Conservation (phyloP, 2,888 invertebrate genomes). For the Euzetes globulus region DNA sequence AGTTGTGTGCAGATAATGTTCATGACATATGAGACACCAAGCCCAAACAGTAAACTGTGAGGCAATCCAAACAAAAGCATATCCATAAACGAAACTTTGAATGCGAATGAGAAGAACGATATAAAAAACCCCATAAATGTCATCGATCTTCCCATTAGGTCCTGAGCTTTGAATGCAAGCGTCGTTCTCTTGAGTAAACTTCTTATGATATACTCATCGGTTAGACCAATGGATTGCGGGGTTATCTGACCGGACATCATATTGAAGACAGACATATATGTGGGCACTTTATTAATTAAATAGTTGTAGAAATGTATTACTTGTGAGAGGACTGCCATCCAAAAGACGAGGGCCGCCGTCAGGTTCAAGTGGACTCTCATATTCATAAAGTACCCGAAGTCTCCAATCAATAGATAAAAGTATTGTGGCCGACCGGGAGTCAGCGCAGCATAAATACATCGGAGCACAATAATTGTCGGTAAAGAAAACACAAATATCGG, state of each 20-base stretch:
- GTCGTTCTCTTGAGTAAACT: not conserved
- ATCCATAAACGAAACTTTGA: not conserved
- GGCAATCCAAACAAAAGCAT: slow-evolving; percentile 7
- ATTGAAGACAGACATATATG: slow-evolving; percentile 10
- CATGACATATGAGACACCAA: slow-evolving; percentile 1
- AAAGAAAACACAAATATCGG: not conserved
- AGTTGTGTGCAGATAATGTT: not conserved
- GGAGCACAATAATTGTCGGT: not conserved
- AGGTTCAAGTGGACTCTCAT: slow-evolving; percentile 29
- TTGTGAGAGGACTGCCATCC: not conserved
- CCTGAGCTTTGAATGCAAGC: not conserved
- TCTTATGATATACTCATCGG: not conserved
- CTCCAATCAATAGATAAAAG: slow-evolving; percentile 20
- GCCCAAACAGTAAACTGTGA: not conserved
- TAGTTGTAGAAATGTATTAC: slow-evolving; percentile 7
- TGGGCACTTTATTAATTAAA: not conserved
- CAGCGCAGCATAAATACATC: not conserved
- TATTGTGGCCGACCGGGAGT: not conserved
- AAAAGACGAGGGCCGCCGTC: not conserved
- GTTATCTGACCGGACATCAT: slow-evolving; percentile 14
- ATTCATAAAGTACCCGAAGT: slow-evolving; percentile 24
- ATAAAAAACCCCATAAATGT: slow-evolving; percentile 11
- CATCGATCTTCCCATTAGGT: not conserved
- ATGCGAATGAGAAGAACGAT: not conserved
- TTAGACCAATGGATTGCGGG: not conserved